These are phyloP conservation scores for Caradrina kadenii DNA, from an alignment of 2,888 invertebrate genomes.

Conservation along the genomic window DNA sequence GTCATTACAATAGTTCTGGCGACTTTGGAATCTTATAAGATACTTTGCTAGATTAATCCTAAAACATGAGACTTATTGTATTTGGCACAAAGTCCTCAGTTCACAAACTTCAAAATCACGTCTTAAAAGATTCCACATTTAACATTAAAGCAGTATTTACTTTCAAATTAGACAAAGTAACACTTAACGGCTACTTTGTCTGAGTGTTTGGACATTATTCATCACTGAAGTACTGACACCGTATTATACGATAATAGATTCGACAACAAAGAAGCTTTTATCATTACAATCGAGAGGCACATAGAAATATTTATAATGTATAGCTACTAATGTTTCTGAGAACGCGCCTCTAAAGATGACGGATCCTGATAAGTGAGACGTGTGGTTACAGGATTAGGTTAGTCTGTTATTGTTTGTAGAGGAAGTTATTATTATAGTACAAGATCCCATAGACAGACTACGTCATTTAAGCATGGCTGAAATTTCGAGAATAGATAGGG, in stretches of 20 bases:
- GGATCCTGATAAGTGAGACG: conserved; percentile 26
- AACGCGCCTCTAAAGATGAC: conserved; percentile 36
- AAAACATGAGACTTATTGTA: no score
- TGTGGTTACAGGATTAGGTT: conserved; percentile 25
- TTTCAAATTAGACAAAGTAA: conserved; percentile 8
- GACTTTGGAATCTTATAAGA: no score
- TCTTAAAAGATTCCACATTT: no score
- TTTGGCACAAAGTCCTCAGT: no score
- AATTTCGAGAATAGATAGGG: no score
- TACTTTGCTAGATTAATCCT: no score
- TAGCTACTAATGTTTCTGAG: conserved; percentile 37
- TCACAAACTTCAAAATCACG: no score
- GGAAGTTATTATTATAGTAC: conserved; percentile 38
- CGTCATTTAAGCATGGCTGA: no score
- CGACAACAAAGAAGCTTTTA: conserved; percentile 45
- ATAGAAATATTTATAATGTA: conserved; percentile 33
- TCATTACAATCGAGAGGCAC: conserved; percentile 32
- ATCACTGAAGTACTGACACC: conserved; percentile 5
- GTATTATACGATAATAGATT: conserved; percentile 17
- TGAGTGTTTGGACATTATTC: conserved; percentile 32
- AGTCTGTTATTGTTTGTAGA: conserved; percentile 36
- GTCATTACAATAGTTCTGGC: no score
- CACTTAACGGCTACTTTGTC: conserved; percentile 16
- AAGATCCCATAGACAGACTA: no score
- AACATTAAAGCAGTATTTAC: background rate